A percentile compares a stretch with the other conserved stretches of the same genome.
phyloP scores from a whole-genome alignment of 2,888 invertebrate species.

The Spicauda simplicius region DNA sequence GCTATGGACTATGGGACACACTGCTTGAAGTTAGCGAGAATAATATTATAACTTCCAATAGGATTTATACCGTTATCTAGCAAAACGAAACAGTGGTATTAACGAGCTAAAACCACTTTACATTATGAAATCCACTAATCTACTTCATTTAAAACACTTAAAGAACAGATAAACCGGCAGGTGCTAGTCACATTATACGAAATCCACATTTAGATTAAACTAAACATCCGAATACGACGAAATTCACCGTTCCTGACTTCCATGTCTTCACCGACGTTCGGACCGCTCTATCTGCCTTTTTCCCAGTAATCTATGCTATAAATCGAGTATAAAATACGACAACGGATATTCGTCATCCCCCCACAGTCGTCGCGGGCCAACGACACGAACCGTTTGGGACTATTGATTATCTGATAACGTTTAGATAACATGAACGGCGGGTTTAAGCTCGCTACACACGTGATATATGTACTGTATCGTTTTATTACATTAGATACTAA shows the following conservation, averaged over 20 bases:
- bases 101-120: too few relatives aligned
- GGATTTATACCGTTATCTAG: too few relatives aligned
- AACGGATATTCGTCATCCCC: constrained; percentile 8
- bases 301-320: background rate
- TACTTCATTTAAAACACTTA: too few relatives aligned
- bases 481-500: too few relatives aligned
- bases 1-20: too few relatives aligned
- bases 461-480: background rate
- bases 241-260: background rate
- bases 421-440: background rate
- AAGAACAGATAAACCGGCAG: too few relatives aligned
- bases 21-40: too few relatives aligned
- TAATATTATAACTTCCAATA: too few relatives aligned
- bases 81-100: too few relatives aligned
- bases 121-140: too few relatives aligned
- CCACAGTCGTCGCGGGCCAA: constrained; percentile 9
- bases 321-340: background rate
- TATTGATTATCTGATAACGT: constrained; percentile 17
- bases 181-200: too few relatives aligned
- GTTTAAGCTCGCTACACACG: background rate
- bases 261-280: background rate
- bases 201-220: too few relatives aligned
- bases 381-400: constrained; percentile 4
- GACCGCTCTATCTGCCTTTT: background rate
- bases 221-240: background rate